Evolutionary conservation across 2,888 invertebrate species (phyloP).

Genomic region (Bombylius discolor): DNA sequence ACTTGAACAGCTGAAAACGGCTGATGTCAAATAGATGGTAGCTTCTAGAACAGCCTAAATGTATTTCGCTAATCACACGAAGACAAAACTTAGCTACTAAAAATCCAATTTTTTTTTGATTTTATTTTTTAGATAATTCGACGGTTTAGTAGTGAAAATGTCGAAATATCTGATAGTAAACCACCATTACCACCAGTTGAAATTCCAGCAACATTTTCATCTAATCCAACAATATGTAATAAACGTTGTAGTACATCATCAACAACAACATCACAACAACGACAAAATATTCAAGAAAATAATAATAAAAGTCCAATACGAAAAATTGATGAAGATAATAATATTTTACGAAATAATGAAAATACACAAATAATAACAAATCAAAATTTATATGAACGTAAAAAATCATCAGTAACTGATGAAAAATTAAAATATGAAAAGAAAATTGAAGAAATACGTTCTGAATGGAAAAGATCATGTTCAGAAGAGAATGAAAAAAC

Average conservation of each 20-base stretch:
- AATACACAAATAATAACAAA: slow-evolving; percentile 6
- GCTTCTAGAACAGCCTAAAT: too few species aligned
- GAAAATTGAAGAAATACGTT: slow-evolving; percentile 24
- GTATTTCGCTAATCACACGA: too few species aligned
- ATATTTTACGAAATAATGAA: slow-evolving; percentile 10
- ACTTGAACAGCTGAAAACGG: too few species aligned
- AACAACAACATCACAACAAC: not conserved
- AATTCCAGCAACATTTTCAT: too few species aligned
- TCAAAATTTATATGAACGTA: slow-evolving; percentile 25
- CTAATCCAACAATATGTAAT: not conserved
- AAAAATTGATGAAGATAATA: slow-evolving; percentile 20
- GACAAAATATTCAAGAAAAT: slow-evolving; percentile 11
- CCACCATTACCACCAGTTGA: slow-evolving; percentile 18
- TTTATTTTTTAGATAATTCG: slow-evolving; percentile 17
- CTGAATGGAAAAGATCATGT: slow-evolving; percentile 29
- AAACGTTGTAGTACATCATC: not conserved
- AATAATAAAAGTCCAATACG: slow-evolving; percentile 19
- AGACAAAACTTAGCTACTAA: too few species aligned
- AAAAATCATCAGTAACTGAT: slow-evolving; percentile 28
- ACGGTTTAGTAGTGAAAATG: slow-evolving; percentile 37
- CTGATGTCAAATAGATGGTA: too few species aligned
- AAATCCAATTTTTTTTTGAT: not conserved
- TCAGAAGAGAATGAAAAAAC: slow-evolving; percentile 22
- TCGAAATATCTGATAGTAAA: slow-evolving; percentile 32
- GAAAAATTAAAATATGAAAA: slow-evolving; percentile 26